phyloP scores from a whole-genome alignment of 2,888 invertebrate genomes.

The Pteria penguin region DNA sequence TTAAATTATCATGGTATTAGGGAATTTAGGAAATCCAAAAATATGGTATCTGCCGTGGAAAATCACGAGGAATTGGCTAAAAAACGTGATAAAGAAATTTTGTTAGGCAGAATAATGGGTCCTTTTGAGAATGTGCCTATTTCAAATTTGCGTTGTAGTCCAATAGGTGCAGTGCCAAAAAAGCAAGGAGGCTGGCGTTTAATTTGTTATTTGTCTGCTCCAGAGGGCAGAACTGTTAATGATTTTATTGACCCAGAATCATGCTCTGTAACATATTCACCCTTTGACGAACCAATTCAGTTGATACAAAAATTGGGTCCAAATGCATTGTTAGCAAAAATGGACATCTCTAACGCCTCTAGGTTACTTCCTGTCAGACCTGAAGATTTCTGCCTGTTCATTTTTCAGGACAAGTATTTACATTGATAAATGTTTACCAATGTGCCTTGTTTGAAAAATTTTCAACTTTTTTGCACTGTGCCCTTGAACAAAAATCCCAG shows the following conservation, averaged over 20 bases:
- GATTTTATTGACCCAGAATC: constrained; percentile 3
- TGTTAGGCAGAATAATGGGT: constrained; percentile 3
- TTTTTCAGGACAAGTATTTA: not conserved
- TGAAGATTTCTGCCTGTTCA: constrained; percentile 12
- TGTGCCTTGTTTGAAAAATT: constrained; percentile 18
- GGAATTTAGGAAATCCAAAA: not conserved
- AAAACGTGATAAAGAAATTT: not conserved
- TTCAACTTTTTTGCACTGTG: not conserved
- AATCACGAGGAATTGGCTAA: not conserved
- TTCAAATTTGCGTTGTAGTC: constrained; percentile 1
- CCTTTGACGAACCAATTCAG: constrained; percentile 16
- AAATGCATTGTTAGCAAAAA: not conserved
- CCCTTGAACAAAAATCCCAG: not conserved
- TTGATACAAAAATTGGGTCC: constrained; percentile 7
- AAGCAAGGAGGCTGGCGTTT: constrained; percentile 12
- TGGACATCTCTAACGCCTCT: constrained; percentile 15
- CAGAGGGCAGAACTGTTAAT: not conserved
- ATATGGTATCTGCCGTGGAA: not conserved
- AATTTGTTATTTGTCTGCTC: constrained; percentile 27
- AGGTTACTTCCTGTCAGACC: constrained; percentile 8
- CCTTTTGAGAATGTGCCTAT: not conserved
- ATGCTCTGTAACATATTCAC: constrained; percentile 4
- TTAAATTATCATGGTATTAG: not conserved
- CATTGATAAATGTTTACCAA: constrained; percentile 16
- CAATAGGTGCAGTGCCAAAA: constrained; percentile 2